Conservation (phyloP, 2,797 vertebrate species). For the Poeciliopsis turneri region DNA sequence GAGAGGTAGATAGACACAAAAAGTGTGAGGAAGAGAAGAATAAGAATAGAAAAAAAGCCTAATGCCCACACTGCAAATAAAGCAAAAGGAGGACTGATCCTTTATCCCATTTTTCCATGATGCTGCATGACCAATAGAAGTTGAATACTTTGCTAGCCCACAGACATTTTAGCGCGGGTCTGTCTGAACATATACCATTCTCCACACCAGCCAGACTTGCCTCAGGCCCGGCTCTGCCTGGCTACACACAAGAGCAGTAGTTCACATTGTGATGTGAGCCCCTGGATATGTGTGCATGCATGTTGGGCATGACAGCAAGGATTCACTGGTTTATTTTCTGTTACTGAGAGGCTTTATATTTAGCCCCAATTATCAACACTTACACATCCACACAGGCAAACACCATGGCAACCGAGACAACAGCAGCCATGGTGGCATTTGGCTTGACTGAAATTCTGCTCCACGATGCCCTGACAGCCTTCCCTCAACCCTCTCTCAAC, state of each 20-base stretch:
- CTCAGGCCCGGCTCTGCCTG: constrained; percentile 45
- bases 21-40: constrained; percentile 8
- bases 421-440: constrained; percentile 49
- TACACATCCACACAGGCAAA: constrained; percentile 37
- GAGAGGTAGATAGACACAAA: constrained; percentile 18
- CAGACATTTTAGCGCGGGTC: constrained; percentile 44
- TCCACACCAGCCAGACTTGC: constrained; percentile 39
- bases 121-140: constrained; percentile 43
- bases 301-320: constrained; percentile 36
- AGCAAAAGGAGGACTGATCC: constrained; percentile 18
- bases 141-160: constrained; percentile 40
- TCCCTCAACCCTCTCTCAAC: constrained; percentile 77
- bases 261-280: constrained; percentile 47
- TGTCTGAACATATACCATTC: constrained; percentile 56
- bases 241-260: constrained; percentile 36
- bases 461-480: constrained; percentile 72
- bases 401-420: constrained; percentile 64
- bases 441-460: constrained; percentile 63
- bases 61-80: constrained; percentile 18
- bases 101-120: constrained; percentile 42
- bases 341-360: constrained; percentile 45
- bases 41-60: constrained; percentile 11
- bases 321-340: constrained; percentile 40
- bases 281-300: constrained; percentile 34
- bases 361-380: constrained; percentile 45